Base-by-base conservation (phyloP, 2,113 vertebrate species). In the Synchiropus splendidus region DNA sequence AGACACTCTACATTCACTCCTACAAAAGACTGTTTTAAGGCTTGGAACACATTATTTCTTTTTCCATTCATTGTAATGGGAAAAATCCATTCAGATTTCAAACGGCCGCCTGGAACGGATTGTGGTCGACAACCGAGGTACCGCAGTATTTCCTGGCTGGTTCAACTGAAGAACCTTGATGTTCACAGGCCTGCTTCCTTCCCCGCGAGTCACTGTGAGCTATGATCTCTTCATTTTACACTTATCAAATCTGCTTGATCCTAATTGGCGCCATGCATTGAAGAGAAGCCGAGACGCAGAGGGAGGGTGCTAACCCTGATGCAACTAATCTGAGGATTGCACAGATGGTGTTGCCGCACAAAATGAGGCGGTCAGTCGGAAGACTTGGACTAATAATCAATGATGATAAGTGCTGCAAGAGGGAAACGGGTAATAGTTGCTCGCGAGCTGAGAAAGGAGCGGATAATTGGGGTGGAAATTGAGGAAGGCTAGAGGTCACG, bases 171-270 rank as follows among this genome's bases (percentile, higher is more conserved):
- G n/a, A n/a, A n/a, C n/a, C n/a, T n/a, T n/a, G 51, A 48, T 16
- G 44, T 18, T 42, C 14, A 39, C 18, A 36, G 2, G 12, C 2
- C 6, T 12, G 2, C 21, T 31, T 36, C 38, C 4, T 31, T 31
- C 11, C 32, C 3, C 16, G 6, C 4, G 18, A 37, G 16, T 12
- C 0, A 6, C 43, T 59, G 36, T 45, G 39, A 54, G 32, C 42
- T 55, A 5, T 56, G 53, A 67, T 60, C 42, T 45, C 11, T 37
- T 61, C 51, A 58, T 64, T 42, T 69, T 55, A 27, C 17, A 16
- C 52, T 61, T 18, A 33, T 37, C 36, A 64, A 56, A 64, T 72
- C 15, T 4, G 10, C 36, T 37, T 42, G 12, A 32, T 41, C 55
- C 12, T 35, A 36, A 45, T 57, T 6, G 5, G 9, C 43, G 39